Evolutionary conservation across 2,113 vertebrate genomes (phyloP).

Genomic region (Abramis brama): DNA sequence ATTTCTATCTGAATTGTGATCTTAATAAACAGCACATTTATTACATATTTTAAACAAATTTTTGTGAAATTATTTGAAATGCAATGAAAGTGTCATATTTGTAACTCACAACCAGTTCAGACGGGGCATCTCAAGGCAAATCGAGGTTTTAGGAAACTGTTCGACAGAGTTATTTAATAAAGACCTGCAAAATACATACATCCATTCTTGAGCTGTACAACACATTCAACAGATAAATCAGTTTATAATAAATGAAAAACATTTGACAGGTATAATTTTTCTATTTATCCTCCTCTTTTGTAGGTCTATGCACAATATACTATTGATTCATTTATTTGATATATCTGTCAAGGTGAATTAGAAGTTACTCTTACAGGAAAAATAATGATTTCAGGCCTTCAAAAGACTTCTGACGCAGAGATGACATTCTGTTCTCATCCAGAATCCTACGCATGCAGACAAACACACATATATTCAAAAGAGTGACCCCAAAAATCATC

Average conservation of each 20-base stretch:
- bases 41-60: not conserved
- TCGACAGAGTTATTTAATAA: slow-evolving; percentile 68
- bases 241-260: not conserved
- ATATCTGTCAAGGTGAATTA: not conserved
- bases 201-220: not conserved
- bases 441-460: slow-evolving; percentile 63
- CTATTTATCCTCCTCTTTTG: not conserved
- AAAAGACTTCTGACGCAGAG: slow-evolving; percentile 58
- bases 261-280: not conserved
- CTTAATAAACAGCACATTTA: not conserved
- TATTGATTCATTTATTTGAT: not conserved
- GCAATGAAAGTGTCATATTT: not conserved
- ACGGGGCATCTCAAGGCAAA: slow-evolving; percentile 65
- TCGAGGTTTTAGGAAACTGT: slow-evolving; percentile 58
- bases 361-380: slow-evolving; percentile 69
- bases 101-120: slow-evolving; percentile 73
- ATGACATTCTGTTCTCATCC: slow-evolving; percentile 67
- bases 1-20: not conserved
- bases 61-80: not conserved
- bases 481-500: not conserved
- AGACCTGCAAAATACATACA: slow-evolving; percentile 62
- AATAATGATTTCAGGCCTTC: slow-evolving; percentile 68
- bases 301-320: not conserved
- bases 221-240: not conserved
- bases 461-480: slow-evolving; percentile 6